Base-by-base conservation (phyloP, 2,888 invertebrate genomes). In the Pharmacophagus antenor region DNA sequence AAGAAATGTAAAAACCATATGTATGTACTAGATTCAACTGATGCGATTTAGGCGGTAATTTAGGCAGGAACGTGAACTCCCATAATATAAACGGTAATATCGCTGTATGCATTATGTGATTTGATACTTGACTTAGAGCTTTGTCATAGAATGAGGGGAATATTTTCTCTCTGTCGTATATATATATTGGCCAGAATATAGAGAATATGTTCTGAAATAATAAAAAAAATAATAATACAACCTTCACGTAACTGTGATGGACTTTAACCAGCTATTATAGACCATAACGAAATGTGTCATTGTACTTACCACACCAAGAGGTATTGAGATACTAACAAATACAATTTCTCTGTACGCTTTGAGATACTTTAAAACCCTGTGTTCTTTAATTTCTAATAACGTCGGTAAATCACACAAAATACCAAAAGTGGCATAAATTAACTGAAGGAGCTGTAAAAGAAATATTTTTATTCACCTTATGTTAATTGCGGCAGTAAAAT, bases 151-250 rank as follows among this genome's bases (percentile, higher is more conserved):
- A 82, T 0, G 67, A 63, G 0, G 88, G 89, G 59, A 79, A 82
- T 2, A 88, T 74, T 0, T 88, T 70, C 6, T 68, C 69, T 49
- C 85, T 73, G 56, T 89, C 80, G 44, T 79, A 80, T 2, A 66
- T 6, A 62, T 74, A 88, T 1, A 86, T n/a, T 0, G 77, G 62
- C 89, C 88, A 89, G 66, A 87, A 88, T n/a, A 85, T 37, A 1
- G 70, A 48, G 56, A 69, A 70, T 0, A 85, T 80, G 23, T 3
- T 25, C 23, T 25, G 3, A 25, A 5, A 15, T 31, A 12, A 12
- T 12, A 31, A n/a, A 37, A 37, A n/a, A 49, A 25, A 27, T 41
- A 21, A n/a, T n/a, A n/a, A n/a, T n/a, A n/a, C n/a, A n/a, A n/a
- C n/a, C n/a, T n/a, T n/a, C n/a, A n/a, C n/a, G n/a, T n/a, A n/a